Conservation (phyloP, 92 coral and sea anemone genomes). For the Paragorgia papillata region DNA sequence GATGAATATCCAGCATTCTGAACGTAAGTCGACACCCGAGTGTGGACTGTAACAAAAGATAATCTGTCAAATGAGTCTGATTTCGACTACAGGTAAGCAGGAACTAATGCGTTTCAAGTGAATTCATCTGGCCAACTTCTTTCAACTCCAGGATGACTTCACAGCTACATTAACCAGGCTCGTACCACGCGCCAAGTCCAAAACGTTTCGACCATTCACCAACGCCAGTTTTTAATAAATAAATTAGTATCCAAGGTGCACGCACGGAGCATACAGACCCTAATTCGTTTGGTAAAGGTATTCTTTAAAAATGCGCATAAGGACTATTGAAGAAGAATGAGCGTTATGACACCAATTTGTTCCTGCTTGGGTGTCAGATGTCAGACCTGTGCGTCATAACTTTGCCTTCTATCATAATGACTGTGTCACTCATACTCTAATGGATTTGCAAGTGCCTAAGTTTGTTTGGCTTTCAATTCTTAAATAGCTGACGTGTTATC, state of each 20-base stretch:
- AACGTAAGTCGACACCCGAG: background rate
- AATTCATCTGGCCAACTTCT: constrained; percentile 25
- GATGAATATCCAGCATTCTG: background rate
- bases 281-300: no score
- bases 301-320: background rate
- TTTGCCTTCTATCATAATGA: constrained; percentile 10
- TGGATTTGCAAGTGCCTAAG: constrained; percentile 44
- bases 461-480: background rate
- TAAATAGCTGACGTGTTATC: background rate
- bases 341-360: background rate
- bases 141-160: constrained; percentile 26
- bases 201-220: no score
- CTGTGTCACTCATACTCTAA: constrained; percentile 35
- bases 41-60: background rate
- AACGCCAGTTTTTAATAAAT: no score
- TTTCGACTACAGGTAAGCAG: background rate
- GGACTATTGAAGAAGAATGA: background rate
- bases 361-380: constrained; percentile 2
- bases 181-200: no score
- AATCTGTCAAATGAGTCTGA: constrained; percentile 14
- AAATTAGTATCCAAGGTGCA: no score
- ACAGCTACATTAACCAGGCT: constrained; percentile 23
- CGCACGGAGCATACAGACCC: no score
- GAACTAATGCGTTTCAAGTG: constrained; percentile 21
- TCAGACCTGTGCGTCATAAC: constrained; percentile 23